phyloP scores from a whole-genome alignment of 2,888 invertebrate species.

The Aromia moschata region DNA sequence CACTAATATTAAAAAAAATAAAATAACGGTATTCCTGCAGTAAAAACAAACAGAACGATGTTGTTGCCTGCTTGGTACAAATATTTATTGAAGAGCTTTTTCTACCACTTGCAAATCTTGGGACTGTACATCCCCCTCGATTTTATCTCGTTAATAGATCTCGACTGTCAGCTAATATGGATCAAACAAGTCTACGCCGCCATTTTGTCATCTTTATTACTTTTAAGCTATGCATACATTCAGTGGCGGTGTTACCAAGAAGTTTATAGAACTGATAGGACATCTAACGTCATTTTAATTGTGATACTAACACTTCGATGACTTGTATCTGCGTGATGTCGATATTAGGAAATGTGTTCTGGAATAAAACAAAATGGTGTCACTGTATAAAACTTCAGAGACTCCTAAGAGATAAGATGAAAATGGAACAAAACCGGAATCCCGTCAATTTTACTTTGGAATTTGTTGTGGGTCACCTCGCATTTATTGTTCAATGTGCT shows the following conservation, averaged over 20 bases:
- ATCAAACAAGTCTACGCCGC: slow-evolving; percentile 14
- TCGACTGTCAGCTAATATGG: background rate
- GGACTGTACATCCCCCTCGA: slow-evolving; percentile 26
- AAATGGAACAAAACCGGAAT: slow-evolving; percentile 22
- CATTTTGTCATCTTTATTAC: too few relatives aligned
- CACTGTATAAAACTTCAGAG: slow-evolving; percentile 31
- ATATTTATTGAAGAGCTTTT: background rate
- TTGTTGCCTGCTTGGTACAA: slow-evolving; percentile 6
- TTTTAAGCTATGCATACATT: too few relatives aligned
- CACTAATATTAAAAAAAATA: background rate
- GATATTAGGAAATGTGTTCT: slow-evolving; percentile 31
- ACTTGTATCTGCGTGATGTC: slow-evolving; percentile 29
- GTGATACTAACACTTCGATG: slow-evolving; percentile 19
- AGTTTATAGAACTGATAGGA: slow-evolving; percentile 24
- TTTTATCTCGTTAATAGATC: slow-evolving; percentile 1
- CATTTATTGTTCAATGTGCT: slow-evolving; percentile 17
- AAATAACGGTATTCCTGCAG: background rate
- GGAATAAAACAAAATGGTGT: slow-evolving; percentile 30
- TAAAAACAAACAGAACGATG: background rate
- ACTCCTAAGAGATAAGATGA: slow-evolving; percentile 25
- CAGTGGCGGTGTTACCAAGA: too few relatives aligned
- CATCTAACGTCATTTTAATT: slow-evolving; percentile 29
- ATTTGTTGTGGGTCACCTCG: slow-evolving; percentile 27
- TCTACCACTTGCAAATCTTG: slow-evolving; percentile 22
- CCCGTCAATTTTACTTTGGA: slow-evolving; percentile 26